These are phyloP conservation scores for Podarcis muralis DNA, from an alignment of 2,113 vertebrate species.

Conservation along the genomic window DNA sequence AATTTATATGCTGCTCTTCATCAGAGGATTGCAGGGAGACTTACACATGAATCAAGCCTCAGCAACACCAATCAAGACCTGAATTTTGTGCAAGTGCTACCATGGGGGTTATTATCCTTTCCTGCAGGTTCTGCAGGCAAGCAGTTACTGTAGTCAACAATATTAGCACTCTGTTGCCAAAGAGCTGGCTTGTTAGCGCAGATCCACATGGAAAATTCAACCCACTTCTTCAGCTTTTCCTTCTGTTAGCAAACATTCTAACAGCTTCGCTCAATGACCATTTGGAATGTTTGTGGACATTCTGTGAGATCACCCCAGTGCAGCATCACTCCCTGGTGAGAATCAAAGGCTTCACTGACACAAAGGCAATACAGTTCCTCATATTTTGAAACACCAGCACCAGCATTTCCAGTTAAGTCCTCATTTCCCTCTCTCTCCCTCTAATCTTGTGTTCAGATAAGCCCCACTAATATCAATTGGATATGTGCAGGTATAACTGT, in stretches of 20 bases:
- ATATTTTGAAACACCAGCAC: background rate
- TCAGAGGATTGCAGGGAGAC: no score
- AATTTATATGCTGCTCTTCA: no score
- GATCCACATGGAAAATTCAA: background rate
- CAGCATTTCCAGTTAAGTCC: background rate
- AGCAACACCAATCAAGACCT: background rate
- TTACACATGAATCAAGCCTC: background rate
- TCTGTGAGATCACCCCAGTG: background rate
- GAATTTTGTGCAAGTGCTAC: background rate
- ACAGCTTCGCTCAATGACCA: no score
- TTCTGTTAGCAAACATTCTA: background rate
- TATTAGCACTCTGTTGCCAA: background rate
- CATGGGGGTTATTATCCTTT: background rate
- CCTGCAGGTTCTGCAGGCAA: background rate
- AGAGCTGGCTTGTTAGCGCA: background rate
- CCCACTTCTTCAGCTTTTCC: background rate
- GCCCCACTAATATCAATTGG: background rate
- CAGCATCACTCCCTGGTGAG: background rate
- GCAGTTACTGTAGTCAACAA: background rate
- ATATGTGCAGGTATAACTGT: background rate
- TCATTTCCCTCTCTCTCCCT: background rate
- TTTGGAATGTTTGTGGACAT: background rate
- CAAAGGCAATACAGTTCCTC: background rate
- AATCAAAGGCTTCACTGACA: background rate
- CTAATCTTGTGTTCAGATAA: background rate